Evolutionary conservation across 2,113 vertebrate genomes (phyloP), one percentile per base, ranked within the genome.

Genomic region (Perccottus glenii): DNA sequence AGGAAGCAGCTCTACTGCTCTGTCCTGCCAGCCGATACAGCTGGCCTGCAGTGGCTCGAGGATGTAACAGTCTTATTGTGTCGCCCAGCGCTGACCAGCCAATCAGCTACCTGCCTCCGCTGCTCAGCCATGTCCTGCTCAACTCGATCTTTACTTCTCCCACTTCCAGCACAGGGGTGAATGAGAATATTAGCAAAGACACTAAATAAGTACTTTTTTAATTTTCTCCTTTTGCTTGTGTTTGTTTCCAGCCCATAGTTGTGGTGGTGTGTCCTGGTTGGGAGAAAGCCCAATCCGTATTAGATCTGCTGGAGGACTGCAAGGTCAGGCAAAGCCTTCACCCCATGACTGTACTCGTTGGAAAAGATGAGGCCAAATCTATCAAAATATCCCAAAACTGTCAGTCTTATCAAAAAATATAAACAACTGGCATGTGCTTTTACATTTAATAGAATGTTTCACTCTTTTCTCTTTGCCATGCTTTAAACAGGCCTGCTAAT

Each of bases 211-310:
- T 1, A 43, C 6, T 43, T 55, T 35, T 6, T 8, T 6, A 35
- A n/a, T n/a, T 27, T 32, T 33, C 11, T 11, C 7, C 2, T 52
- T 4, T 52, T 33, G 27, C 11, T 6, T 38, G 14, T n/a, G n/a
- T n/a, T 19, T 35, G 16, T 58, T 11, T 9, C 15, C 38, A 99
- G 97, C 96, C 96, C 1, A 42, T 95, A 27, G 95, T 91, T 0
- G 88, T 98, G 66, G 86, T 99, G 60, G 73, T 98, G 33, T 98
- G 96, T 85, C 94, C 94, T 0, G 91, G 94, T 27, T 96, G 95
- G 95, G 92, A 93, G 88, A 98, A 95, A 76, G 95, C 93, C 35
- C 93, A 94, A 9, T 64, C 53, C n/a, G 89, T 96, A 51, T 94
- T 91, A 55, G 92, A 94, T 15, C 68, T 94, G 1, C 82, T 99